Evolutionary conservation across 2,113 vertebrate species (phyloP).

Genomic region (Prunella himalayana): DNA sequence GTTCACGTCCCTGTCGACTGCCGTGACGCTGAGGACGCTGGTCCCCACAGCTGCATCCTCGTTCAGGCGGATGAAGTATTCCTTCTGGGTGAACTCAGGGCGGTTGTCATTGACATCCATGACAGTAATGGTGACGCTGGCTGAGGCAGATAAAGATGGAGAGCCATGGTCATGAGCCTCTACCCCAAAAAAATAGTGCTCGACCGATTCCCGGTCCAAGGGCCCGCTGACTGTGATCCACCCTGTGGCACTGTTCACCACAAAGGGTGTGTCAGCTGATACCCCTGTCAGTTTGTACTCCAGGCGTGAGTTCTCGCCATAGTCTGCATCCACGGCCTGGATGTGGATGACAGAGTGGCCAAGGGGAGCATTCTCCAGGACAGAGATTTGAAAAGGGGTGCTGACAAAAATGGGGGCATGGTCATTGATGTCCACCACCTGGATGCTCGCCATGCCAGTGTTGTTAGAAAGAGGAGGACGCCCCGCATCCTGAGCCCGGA

Average conservation of each 20-base stretch:
- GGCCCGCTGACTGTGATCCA: conserved; percentile 92
- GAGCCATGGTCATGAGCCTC: conserved; percentile 92
- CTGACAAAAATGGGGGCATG: conserved; percentile 97
- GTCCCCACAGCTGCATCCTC: conserved; percentile 92
- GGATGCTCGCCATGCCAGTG: conserved; percentile 92
- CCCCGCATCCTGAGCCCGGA: conserved; percentile 93
- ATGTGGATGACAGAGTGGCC: conserved; percentile 97
- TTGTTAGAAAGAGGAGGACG: conserved; percentile 96
- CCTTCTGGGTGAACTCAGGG: conserved; percentile 92
- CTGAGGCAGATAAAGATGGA: conserved; percentile 89
- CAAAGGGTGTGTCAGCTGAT: conserved; percentile 85
- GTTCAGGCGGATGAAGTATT: conserved; percentile 91
- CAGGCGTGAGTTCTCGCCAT: conserved; percentile 87
- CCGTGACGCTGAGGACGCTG: conserved; percentile 89
- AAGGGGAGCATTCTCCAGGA: conserved; percentile 91
- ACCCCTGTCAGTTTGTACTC: conserved; percentile 90
- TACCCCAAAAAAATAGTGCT: conserved; percentile 94
- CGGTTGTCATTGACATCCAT: conserved; percentile 98
- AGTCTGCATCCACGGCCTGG: conserved; percentile 95
- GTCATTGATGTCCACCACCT: conserved; percentile 96
- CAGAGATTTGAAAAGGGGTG: conserved; percentile 93
- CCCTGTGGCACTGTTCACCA: conserved; percentile 93
- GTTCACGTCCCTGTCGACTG: conserved; percentile 93
- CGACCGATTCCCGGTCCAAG: conserved; percentile 93
- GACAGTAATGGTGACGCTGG: conserved; percentile 93